These are phyloP conservation scores for Aspidapion aeneum DNA, from an alignment of 2,888 invertebrate species.

Conservation along the genomic window DNA sequence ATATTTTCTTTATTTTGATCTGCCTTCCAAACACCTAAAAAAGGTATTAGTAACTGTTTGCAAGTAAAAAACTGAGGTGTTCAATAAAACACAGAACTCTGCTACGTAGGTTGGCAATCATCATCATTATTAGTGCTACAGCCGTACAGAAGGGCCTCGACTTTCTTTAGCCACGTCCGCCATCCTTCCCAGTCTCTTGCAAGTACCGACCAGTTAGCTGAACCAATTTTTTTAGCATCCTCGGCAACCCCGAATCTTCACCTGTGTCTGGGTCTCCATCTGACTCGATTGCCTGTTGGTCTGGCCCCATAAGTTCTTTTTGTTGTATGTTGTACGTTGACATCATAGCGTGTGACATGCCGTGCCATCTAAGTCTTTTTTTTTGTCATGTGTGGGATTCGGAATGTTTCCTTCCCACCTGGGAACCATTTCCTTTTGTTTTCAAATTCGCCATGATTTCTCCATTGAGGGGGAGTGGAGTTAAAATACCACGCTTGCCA, in stretches of 20 bases:
- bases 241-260: neutral
- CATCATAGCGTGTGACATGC: neutral
- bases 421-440: too few relatives aligned
- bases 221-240: neutral
- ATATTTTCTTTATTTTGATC: conserved; percentile 12
- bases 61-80: too few relatives aligned
- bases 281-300: neutral
- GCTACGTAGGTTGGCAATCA: too few relatives aligned
- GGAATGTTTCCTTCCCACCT: too few relatives aligned
- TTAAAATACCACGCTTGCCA: too few relatives aligned
- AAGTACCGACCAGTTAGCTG: neutral
- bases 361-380: too few relatives aligned
- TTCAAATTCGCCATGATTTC: too few relatives aligned
- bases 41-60: too few relatives aligned
- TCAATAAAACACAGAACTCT: conserved; percentile 9
- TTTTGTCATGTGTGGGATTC: too few relatives aligned
- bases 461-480: too few relatives aligned
- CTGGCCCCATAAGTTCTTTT: neutral
- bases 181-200: conserved; percentile 1
- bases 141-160: neutral
- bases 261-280: neutral
- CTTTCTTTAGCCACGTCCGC: neutral
- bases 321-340: neutral
- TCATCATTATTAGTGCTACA: neutral
- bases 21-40: neutral